These are phyloP conservation scores for Syritta pipiens DNA, from an alignment of 2,888 invertebrate species.

Conservation along the genomic window DNA sequence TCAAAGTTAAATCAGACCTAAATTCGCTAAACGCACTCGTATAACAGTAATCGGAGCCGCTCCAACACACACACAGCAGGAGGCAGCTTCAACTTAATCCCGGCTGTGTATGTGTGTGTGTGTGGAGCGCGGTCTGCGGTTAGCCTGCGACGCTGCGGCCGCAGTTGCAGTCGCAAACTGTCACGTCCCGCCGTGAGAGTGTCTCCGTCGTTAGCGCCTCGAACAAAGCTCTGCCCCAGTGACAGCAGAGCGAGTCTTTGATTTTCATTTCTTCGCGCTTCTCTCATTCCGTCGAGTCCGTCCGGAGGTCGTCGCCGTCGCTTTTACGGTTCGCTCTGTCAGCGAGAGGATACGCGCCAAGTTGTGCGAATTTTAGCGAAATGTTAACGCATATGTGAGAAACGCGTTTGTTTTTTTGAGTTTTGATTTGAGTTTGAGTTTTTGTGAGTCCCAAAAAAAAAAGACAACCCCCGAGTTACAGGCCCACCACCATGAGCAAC, in stretches of 20 bases:
- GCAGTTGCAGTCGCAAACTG: conserved; percentile 35
- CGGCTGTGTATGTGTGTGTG: too few species aligned
- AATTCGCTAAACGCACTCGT: conserved; percentile 33
- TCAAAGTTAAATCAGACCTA: conserved; percentile 50
- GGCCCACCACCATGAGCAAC: conserved; percentile 34
- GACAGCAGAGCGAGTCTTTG: conserved; percentile 36
- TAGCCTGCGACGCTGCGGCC: conserved; percentile 22
- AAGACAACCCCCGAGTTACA: too few species aligned
- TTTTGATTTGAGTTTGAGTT: too few species aligned
- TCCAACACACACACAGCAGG: too few species aligned
- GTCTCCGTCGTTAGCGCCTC: conserved; percentile 25
- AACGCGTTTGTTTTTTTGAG: too few species aligned
- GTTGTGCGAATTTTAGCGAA: too few species aligned
- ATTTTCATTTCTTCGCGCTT: too few species aligned
- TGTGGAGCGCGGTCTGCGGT: conserved; percentile 43
- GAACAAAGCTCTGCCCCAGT: conserved; percentile 53
- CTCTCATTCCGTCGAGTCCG: too few species aligned
- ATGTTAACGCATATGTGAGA: too few species aligned
- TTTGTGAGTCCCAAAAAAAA: too few species aligned
- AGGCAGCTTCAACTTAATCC: too few species aligned
- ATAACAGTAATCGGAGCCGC: conserved; percentile 60
- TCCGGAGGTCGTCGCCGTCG: conserved; percentile 18
- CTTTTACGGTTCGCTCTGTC: not conserved
- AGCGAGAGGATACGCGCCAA: too few species aligned
- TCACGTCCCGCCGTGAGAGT: conserved; percentile 1